These are phyloP conservation scores for Lydus trimaculatus DNA, from an alignment of 2,888 invertebrate species.

Conservation along the genomic window DNA sequence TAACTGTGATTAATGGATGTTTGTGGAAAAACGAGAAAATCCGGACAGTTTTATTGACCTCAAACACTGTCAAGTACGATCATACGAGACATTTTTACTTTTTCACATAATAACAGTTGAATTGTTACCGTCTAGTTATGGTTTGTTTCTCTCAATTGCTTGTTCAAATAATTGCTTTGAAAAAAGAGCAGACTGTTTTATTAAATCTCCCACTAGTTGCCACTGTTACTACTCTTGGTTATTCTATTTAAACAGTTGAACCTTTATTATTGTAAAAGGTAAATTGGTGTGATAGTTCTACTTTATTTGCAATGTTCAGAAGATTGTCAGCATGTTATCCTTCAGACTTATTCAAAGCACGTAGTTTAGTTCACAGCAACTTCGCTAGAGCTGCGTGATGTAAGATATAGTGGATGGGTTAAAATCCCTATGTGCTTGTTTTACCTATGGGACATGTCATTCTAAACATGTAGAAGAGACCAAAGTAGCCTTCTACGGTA, in stretches of 20 bases:
- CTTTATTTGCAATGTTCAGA: not conserved
- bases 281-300: not conserved
- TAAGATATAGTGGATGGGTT: slow-evolving; percentile 28
- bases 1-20: slow-evolving; percentile 19
- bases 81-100: not conserved
- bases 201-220: slow-evolving; percentile 6
- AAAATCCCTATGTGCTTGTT: slow-evolving; percentile 34
- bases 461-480: slow-evolving; percentile 31
- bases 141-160: not conserved
- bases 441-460: slow-evolving; percentile 38
- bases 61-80: not conserved
- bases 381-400: slow-evolving; percentile 40
- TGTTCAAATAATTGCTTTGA: not conserved
- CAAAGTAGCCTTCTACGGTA: slow-evolving; percentile 16
- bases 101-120: not conserved
- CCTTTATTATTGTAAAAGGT: not conserved
- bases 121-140: not conserved
- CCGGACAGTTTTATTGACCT: slow-evolving; percentile 1
- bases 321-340: slow-evolving; percentile 26
- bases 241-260: not conserved
- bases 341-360: slow-evolving; percentile 35
- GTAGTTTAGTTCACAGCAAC: slow-evolving; percentile 37
- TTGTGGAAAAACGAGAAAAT: not conserved
- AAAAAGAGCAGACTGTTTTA: not conserved
- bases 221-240: not conserved